These are phyloP conservation scores for Scaeva pyrastri DNA, from an alignment of 2,888 invertebrate species.

Conservation along the genomic window DNA sequence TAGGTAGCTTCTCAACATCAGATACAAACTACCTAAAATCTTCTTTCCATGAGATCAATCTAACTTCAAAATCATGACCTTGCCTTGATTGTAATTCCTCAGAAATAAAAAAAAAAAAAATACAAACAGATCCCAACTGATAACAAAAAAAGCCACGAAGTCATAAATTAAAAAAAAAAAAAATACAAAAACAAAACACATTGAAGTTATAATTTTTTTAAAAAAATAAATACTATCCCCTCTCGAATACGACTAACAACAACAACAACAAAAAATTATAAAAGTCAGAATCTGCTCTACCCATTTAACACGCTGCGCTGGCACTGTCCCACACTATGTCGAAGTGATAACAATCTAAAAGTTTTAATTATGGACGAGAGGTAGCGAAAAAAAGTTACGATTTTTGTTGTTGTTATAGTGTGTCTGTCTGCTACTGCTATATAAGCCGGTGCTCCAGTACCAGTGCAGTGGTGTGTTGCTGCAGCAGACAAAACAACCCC, in stretches of 20 bases:
- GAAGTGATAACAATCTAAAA: constrained; percentile 69
- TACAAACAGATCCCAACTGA: constrained; percentile 59
- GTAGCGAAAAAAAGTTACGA: constrained; percentile 51
- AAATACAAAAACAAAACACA: constrained; percentile 36
- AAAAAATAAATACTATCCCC: constrained; percentile 35
- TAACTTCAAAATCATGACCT: constrained; percentile 64
- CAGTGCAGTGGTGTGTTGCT: constrained; percentile 24
- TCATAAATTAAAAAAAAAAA: constrained; percentile 53
- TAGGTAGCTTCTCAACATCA: neutral
- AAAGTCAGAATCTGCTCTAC: constrained; percentile 56
- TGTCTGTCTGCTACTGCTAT: constrained; percentile 34
- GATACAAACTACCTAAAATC: neutral
- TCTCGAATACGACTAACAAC: constrained; percentile 14
- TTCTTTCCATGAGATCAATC: constrained; percentile 22
- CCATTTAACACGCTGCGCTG: constrained; percentile 55
- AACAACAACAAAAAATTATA: constrained; percentile 60
- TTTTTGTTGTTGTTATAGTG: neutral
- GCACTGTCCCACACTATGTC: constrained; percentile 73
- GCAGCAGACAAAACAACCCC: constrained; percentile 24
- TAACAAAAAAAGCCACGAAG: constrained; percentile 61
- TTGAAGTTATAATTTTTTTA: constrained; percentile 46
- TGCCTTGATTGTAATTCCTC: constrained; percentile 62
- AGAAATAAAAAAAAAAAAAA: constrained; percentile 38
- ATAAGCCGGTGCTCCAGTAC: constrained; percentile 14
- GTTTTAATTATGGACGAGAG: constrained; percentile 74